A percentile compares a stretch with the other conserved stretches of the same genome.
phyloP scores from a whole-genome alignment of 2,113 vertebrate genomes.

The Rhea americana region DNA sequence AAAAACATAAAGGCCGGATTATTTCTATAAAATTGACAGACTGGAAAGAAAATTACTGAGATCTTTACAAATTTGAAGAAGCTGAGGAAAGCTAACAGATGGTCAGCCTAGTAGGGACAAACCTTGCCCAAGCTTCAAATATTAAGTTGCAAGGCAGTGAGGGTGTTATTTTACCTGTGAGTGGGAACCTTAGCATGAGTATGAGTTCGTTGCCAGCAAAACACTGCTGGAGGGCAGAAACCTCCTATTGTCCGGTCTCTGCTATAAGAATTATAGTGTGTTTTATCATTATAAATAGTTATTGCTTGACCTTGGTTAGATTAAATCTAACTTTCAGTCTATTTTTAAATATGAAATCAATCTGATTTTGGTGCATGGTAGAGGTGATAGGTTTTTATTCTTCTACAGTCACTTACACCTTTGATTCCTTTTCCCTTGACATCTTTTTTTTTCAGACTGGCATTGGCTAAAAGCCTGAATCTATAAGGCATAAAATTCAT shows the following conservation, averaged over 20 bases:
- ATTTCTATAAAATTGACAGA: constrained; percentile 19
- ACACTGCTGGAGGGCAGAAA: constrained; percentile 41
- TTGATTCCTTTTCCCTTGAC: not conserved
- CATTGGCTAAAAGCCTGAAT: not conserved
- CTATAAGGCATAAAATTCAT: not conserved
- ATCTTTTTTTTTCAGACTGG: not conserved
- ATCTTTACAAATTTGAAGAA: constrained; percentile 42
- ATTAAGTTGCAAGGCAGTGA: constrained; percentile 43
- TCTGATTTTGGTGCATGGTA: not conserved
- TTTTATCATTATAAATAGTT: constrained; percentile 22
- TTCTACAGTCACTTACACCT: not conserved
- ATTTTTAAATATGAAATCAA: constrained; percentile 25
- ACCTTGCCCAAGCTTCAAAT: constrained; percentile 33
- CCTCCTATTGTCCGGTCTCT: not conserved
- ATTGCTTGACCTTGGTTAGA: constrained; percentile 46
- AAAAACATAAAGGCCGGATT: constrained; percentile 14
- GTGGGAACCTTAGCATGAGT: not conserved
- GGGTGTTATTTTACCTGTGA: constrained; percentile 51
- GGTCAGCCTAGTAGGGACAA: constrained; percentile 42
- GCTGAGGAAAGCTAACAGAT: constrained; percentile 51
- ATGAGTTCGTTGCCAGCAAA: constrained; percentile 1
- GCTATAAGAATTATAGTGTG: constrained; percentile 42
- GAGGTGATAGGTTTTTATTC: not conserved
- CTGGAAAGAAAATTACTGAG: constrained; percentile 18
- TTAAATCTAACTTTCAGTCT: constrained; percentile 30